A percentile compares a stretch with the other conserved stretches of the same genome.
These are phyloP conservation scores for Pungitius pungitius DNA, from an alignment of 2,113 vertebrate genomes.

Conservation along the genomic window DNA sequence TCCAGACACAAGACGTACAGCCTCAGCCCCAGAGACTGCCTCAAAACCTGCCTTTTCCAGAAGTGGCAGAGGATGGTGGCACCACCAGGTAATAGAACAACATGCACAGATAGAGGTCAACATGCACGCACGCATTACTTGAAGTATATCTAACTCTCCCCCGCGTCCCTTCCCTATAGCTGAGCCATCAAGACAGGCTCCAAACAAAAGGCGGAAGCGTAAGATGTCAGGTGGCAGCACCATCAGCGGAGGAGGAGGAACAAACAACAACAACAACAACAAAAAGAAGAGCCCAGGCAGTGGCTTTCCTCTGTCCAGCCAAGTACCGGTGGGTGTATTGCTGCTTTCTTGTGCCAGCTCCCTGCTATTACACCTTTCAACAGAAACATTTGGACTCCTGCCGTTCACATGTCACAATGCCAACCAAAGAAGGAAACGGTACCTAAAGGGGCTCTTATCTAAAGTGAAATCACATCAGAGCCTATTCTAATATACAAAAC, in stretches of 20 bases:
- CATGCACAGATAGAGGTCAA: not conserved
- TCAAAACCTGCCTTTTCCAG: slow-evolving; percentile 99
- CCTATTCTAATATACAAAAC: not conserved
- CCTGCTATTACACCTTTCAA: not conserved
- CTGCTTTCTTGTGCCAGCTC: slow-evolving; percentile 64
- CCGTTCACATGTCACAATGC: not conserved
- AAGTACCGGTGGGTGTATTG: slow-evolving; percentile 95
- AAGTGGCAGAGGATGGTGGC: slow-evolving; percentile 99
- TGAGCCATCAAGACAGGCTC: slow-evolving; percentile 93
- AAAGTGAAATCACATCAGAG: not conserved
- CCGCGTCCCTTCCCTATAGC: slow-evolving; percentile 73
- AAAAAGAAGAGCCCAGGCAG: slow-evolving; percentile 99
- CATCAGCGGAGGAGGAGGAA: slow-evolving; percentile 92
- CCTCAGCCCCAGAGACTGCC: slow-evolving; percentile 98
- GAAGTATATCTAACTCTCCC: not conserved
- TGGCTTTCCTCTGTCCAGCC: slow-evolving; percentile 98
- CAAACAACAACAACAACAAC: slow-evolving; percentile 95
- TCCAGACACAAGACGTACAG: slow-evolving; percentile 99
- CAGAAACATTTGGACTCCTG: not conserved
- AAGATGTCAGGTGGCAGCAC: slow-evolving; percentile 99
- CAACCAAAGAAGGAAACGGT: not conserved
- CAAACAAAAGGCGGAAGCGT: slow-evolving; percentile 97
- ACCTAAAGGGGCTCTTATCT: not conserved
- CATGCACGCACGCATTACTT: not conserved
- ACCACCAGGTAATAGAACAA: slow-evolving; percentile 85